phyloP scores from a whole-genome alignment of 2,113 vertebrate species.

The Planiliza haematocheilus region DNA sequence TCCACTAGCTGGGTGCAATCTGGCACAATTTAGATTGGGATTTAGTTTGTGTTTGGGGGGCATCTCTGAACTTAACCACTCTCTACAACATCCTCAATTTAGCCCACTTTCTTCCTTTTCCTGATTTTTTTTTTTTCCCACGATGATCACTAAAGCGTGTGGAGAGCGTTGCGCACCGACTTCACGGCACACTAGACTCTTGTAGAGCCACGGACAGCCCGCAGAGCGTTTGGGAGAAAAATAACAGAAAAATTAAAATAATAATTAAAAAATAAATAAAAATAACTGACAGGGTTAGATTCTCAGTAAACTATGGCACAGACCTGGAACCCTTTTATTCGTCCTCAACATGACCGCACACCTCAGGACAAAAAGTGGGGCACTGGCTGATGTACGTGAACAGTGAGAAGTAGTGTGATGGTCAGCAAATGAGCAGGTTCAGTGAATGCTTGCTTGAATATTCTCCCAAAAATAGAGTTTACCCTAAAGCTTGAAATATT shows the following conservation, averaged over 20 bases:
- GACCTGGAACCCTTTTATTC: not conserved
- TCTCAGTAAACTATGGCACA: no score
- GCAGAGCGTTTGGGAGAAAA: slow-evolving; percentile 34
- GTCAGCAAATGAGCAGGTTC: no score
- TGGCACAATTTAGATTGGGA: slow-evolving; percentile 11
- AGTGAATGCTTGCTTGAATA: not conserved
- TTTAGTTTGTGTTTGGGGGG: not conserved
- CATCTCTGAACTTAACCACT: no score
- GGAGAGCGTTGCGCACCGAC: slow-evolving; percentile 65
- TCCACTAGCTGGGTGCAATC: not conserved
- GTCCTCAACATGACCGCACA: not conserved
- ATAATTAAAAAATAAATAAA: no score
- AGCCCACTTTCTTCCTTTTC: slow-evolving; percentile 5
- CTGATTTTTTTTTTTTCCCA: slow-evolving; percentile 1
- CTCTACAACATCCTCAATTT: slow-evolving; percentile 38
- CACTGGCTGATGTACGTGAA: not conserved
- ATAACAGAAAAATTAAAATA: no score
- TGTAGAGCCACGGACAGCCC: slow-evolving; percentile 75
- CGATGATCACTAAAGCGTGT: slow-evolving; percentile 60
- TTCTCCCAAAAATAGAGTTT: no score
- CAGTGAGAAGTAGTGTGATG: not conserved
- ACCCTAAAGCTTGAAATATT: no score
- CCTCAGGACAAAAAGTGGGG: slow-evolving; percentile 10
- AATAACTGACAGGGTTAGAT: no score
- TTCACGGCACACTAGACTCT: slow-evolving; percentile 83